Evolutionary conservation across 2,888 invertebrate genomes (phyloP).

Genomic region (Bugulina stolonifera): DNA sequence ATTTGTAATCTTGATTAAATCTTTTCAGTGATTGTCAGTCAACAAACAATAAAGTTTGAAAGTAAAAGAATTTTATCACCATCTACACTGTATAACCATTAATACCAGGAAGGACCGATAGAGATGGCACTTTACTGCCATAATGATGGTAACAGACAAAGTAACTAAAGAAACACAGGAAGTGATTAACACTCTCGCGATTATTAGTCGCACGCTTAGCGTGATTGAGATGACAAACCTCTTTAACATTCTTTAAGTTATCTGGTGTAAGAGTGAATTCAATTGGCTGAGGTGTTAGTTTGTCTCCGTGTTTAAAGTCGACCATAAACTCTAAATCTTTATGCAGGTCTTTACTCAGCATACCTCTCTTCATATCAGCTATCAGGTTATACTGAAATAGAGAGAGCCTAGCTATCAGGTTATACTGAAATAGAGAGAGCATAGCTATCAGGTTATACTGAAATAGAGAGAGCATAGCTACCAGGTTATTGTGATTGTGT

Average conservation of each 20-base stretch:
- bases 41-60: too few species aligned
- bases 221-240: too few species aligned
- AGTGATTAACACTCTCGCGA: too few species aligned
- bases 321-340: conserved; percentile 83
- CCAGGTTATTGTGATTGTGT: conserved; percentile 59
- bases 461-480: conserved; percentile 60
- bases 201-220: too few species aligned
- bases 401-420: conserved; percentile 68
- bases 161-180: too few species aligned
- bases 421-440: conserved; percentile 48
- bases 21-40: too few species aligned
- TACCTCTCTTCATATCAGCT: conserved; percentile 80
- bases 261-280: conserved; percentile 80
- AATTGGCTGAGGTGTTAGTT: conserved; percentile 60
- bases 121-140: too few species aligned
- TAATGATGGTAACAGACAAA: too few species aligned
- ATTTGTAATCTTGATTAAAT: too few species aligned
- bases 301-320: conserved; percentile 61
- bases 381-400: conserved; percentile 58
- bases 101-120: too few species aligned
- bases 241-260: conserved; percentile 66
- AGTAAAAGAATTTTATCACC: too few species aligned
- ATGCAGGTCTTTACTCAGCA: conserved; percentile 79
- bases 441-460: conserved; percentile 63
- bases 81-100: too few species aligned